These are phyloP conservation scores for Sander vitreus DNA, from an alignment of 2,113 vertebrate genomes.

Conservation along the genomic window DNA sequence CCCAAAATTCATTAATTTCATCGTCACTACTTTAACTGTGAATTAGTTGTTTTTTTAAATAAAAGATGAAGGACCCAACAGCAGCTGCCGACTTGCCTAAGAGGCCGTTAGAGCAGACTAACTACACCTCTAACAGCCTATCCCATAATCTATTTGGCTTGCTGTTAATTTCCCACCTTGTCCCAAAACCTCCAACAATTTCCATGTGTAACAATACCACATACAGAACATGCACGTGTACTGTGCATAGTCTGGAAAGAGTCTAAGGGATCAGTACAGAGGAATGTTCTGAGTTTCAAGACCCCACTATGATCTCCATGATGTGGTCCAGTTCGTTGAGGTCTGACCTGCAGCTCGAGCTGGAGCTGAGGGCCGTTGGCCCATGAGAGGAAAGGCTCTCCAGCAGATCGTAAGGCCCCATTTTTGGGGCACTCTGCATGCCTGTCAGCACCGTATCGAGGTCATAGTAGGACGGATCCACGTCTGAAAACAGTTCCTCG, in stretches of 20 bases:
- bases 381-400: slow-evolving; percentile 89
- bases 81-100: slow-evolving; percentile 39
- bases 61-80: slow-evolving; percentile 38
- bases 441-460: slow-evolving; percentile 95
- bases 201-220: slow-evolving; percentile 66
- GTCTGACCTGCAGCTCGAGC: slow-evolving; percentile 92
- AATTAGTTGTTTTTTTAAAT: slow-evolving; percentile 13
- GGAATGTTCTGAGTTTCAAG: slow-evolving; percentile 82
- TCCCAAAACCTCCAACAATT: slow-evolving; percentile 58
- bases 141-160: slow-evolving; percentile 34
- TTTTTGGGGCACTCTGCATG: slow-evolving; percentile 90
- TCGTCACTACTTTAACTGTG: slow-evolving; percentile 13
- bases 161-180: slow-evolving; percentile 69
- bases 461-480: slow-evolving; percentile 94
- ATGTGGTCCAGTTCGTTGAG: slow-evolving; percentile 97
- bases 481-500: slow-evolving; percentile 94
- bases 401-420: slow-evolving; percentile 90
- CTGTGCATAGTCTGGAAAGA: slow-evolving; percentile 74
- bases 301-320: slow-evolving; percentile 97
- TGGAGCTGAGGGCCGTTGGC: slow-evolving; percentile 83
- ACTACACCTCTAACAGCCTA: slow-evolving; percentile 28
- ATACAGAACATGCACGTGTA: slow-evolving; percentile 63
- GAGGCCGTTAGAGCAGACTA: slow-evolving; percentile 22
- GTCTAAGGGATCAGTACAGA: slow-evolving; percentile 59
- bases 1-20: slow-evolving; percentile 26